phyloP scores from a whole-genome alignment of 2,888 invertebrate species.

The Zonitis immaculata region DNA sequence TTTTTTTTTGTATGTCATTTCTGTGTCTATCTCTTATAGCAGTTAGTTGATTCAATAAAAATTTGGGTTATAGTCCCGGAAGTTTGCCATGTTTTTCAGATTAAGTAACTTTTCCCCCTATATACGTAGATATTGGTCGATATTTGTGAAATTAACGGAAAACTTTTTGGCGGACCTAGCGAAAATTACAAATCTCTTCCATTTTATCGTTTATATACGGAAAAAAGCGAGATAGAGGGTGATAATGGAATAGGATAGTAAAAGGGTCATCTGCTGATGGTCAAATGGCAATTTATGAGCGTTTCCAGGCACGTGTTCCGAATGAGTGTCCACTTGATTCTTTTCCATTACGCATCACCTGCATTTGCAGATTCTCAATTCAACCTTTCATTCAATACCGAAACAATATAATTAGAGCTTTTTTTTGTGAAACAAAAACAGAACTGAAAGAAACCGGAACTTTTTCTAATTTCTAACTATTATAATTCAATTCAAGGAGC shows the following conservation, averaged over 20 bases:
- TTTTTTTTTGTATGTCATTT: background rate
- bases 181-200: slow-evolving; percentile 2
- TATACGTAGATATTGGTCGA: background rate
- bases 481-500: too few species aligned
- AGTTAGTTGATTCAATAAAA: slow-evolving; percentile 5
- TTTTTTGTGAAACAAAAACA: too few species aligned
- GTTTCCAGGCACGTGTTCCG: slow-evolving; percentile 3
- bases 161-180: background rate
- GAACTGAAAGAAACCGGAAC: too few species aligned
- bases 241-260: background rate
- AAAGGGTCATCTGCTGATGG: slow-evolving; percentile 6
- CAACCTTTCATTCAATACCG: background rate
- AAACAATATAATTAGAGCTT: background rate
- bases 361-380: background rate
- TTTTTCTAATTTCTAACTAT: background rate
- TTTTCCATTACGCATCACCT: background rate
- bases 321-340: slow-evolving; percentile 2
- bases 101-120: slow-evolving; percentile 3
- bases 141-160: slow-evolving; percentile 6
- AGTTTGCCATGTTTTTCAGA: slow-evolving; percentile 3
- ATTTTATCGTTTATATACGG: background rate
- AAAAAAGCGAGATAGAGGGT: background rate
- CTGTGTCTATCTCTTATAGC: background rate
- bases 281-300: slow-evolving; percentile 6
- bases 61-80: background rate